phyloP scores from a whole-genome alignment of 2,797 vertebrate genomes.

The Chloroceryle inda region DNA sequence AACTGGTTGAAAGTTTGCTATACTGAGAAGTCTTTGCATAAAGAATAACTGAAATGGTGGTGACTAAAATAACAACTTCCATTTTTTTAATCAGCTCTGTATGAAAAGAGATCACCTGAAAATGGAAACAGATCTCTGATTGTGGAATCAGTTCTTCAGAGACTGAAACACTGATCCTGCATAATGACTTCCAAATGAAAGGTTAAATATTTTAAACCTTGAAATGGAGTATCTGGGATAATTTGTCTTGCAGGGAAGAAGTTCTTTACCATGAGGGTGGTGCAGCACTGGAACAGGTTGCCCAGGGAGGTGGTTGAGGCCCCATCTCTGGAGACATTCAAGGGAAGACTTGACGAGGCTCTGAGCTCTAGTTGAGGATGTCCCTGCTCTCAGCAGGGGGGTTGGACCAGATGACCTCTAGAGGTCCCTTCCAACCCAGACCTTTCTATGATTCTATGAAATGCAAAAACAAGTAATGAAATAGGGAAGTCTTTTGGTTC shows the following conservation, averaged over 20 bases:
- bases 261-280: too few relatives aligned
- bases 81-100: background rate
- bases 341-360: too few relatives aligned
- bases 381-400: too few relatives aligned
- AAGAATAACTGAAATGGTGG: background rate
- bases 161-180: background rate
- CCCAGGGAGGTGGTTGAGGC: too few relatives aligned
- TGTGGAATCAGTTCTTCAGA: background rate
- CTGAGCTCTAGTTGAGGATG: too few relatives aligned
- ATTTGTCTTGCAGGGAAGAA: background rate
- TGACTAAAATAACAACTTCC: background rate
- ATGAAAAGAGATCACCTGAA: background rate
- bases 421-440: too few relatives aligned
- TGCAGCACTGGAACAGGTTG: too few relatives aligned
- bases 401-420: too few relatives aligned
- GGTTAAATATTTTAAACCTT: background rate
- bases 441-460: background rate
- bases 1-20: background rate
- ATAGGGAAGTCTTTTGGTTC: constrained; percentile 15
- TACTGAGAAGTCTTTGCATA: background rate
- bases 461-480: background rate
- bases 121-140: background rate
- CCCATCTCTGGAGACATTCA: too few relatives aligned
- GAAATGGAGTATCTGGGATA: constrained; percentile 10
- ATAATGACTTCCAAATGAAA: background rate